Conservation (phyloP, 2,797 vertebrate species). For the Gouania willdenowi region DNA sequence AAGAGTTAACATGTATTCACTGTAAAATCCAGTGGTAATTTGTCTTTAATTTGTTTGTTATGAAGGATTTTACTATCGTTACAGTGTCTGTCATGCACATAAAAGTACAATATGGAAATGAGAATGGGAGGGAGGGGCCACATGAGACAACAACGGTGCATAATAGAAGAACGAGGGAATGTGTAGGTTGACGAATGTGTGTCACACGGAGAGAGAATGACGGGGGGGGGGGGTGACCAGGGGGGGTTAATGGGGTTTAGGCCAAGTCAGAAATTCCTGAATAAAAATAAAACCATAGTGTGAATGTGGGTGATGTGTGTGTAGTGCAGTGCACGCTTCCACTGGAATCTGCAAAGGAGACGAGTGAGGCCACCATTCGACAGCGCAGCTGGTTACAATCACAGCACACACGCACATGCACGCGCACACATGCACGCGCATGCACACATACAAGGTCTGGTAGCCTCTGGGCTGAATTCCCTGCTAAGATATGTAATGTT, state of each 20-base stretch:
- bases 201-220: constrained; percentile 10
- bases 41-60: too few species aligned
- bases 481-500: neutral
- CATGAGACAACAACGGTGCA: constrained; percentile 2
- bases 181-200: constrained; percentile 7
- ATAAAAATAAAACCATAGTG: neutral
- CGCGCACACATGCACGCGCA: constrained; percentile 4
- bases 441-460: constrained; percentile 7
- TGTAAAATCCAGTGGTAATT: too few species aligned
- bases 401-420: constrained; percentile 16
- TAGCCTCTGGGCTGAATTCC: constrained; percentile 7
- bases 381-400: constrained; percentile 77
- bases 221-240: neutral
- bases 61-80: too few species aligned
- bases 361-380: constrained; percentile 48
- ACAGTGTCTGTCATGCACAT: too few species aligned
- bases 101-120: too few species aligned
- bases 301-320: neutral
- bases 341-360: constrained; percentile 35
- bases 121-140: too few species aligned
- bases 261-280: constrained; percentile 3
- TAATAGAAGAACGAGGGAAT: constrained; percentile 14
- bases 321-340: neutral
- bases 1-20: too few species aligned
- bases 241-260: too few species aligned